These are phyloP conservation scores for Pithys albifrons DNA, from an alignment of 2,113 vertebrate species.

Conservation along the genomic window DNA sequence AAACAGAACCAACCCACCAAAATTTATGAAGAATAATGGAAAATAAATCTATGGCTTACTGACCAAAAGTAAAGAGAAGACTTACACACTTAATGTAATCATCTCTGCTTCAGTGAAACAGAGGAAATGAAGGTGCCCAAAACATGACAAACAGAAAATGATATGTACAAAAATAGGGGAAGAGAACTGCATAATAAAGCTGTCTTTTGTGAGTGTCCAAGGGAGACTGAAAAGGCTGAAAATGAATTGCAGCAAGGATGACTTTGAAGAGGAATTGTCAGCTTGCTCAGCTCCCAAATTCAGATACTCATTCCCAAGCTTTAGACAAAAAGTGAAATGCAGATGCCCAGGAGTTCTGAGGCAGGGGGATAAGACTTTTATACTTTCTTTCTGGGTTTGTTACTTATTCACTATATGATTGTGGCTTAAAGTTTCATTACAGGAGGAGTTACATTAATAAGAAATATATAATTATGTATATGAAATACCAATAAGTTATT, in stretches of 20 bases:
- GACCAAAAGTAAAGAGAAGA: not conserved
- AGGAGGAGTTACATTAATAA: not conserved
- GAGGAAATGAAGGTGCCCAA: constrained; percentile 28
- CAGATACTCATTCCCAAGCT: not conserved
- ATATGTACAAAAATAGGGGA: constrained; percentile 4
- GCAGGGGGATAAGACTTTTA: not conserved
- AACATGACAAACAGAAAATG: constrained; percentile 42
- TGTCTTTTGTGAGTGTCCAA: constrained; percentile 44
- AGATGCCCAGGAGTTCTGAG: not conserved
- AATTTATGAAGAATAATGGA: constrained; percentile 40
- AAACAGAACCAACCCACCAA: not conserved
- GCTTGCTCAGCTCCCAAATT: constrained; percentile 23
- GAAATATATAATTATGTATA: not conserved
- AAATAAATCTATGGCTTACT: constrained; percentile 9
- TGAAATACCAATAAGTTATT: not conserved
- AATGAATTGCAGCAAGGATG: constrained; percentile 8
- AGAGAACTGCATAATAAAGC: constrained; percentile 45
- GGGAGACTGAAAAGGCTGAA: constrained; percentile 33
- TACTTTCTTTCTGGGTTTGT: not conserved
- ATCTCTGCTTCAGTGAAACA: constrained; percentile 25
- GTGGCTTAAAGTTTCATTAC: not conserved
- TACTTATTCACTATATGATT: not conserved
- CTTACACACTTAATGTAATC: constrained; percentile 8
- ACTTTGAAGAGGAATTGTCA: constrained; percentile 47
- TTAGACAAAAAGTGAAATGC: not conserved